Evolutionary conservation across 2,113 vertebrate genomes (phyloP).

Genomic region (Hypanus sabinus): DNA sequence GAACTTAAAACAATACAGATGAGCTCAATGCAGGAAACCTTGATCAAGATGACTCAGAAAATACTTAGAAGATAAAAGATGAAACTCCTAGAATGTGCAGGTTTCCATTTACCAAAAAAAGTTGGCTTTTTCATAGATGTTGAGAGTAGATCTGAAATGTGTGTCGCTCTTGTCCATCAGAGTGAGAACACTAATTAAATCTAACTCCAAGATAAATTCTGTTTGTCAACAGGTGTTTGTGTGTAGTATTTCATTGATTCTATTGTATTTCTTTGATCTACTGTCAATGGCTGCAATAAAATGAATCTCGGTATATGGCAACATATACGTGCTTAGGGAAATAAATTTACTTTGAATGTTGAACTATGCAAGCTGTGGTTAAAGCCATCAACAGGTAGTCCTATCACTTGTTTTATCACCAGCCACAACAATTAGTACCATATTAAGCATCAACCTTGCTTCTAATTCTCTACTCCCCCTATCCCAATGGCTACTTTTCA

Average conservation of each 20-base stretch:
- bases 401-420: neutral
- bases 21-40: neutral
- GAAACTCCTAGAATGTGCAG: neutral
- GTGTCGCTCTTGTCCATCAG: neutral
- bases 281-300: too few relatives aligned
- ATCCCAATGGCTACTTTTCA: neutral
- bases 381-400: neutral
- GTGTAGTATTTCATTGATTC: too few relatives aligned
- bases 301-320: too few relatives aligned
- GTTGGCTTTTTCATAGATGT: neutral
- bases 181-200: neutral
- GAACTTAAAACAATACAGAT: neutral
- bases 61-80: neutral
- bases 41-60: neutral
- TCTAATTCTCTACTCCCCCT: neutral
- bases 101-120: neutral
- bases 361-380: neutral
- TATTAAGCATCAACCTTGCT: neutral
- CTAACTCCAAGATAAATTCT: neutral
- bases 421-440: neutral
- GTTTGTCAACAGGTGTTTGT: too few relatives aligned
- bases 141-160: neutral
- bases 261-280: too few relatives aligned
- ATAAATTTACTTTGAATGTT: too few relatives aligned
- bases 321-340: too few relatives aligned